Base-by-base conservation (phyloP, 2,888 invertebrate genomes). In the Therioaphis trifolii region DNA sequence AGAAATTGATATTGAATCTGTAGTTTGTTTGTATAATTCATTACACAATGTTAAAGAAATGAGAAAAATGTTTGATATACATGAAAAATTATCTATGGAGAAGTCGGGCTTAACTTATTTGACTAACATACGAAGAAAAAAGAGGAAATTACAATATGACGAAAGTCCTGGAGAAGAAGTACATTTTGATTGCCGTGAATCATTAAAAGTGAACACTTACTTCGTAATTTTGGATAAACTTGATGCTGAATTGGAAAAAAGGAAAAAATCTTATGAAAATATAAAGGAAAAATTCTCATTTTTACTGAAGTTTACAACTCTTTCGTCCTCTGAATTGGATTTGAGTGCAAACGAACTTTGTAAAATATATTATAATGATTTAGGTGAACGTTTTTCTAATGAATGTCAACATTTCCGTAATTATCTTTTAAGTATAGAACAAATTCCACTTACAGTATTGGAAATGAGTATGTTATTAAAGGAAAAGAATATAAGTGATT, bases 191-290 rank as follows among this genome's bases (percentile, higher is more conserved):
- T 15, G 15, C 14, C 66, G 15, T 15, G 66, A 66, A 66, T 66
- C 35, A 66, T 66, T 66, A 66, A 66, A 66, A 66, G 9, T 66
- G 35, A 66, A 66, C 15, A 14, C 35, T 21, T 66, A 35, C 18
- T 66, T 66, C 9, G 40, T 66, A 3, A 66, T 66, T 66, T 35
- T 18, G n/a, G 66, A 66, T 66, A 66, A 66, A 66, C 35, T 66
- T n/a, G 15, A 66, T 35, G 1, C 55, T 55, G 55, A 55, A 55
- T 55, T 21, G 18, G 55, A 55, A 55, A 55, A 55, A 55, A 55
- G 4, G 24, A 58, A 24, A 58, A 58, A 24, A 24, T 24, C 58
- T 58, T 58, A 24, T 58, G 58, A 24, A 24, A 9, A 9, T 24
- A 58, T 24, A 58, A 7, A 9, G 24, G 24, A 24, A 58, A 58